phyloP scores from a whole-genome alignment of 2,797 vertebrate species.

The Xenops minutus region DNA sequence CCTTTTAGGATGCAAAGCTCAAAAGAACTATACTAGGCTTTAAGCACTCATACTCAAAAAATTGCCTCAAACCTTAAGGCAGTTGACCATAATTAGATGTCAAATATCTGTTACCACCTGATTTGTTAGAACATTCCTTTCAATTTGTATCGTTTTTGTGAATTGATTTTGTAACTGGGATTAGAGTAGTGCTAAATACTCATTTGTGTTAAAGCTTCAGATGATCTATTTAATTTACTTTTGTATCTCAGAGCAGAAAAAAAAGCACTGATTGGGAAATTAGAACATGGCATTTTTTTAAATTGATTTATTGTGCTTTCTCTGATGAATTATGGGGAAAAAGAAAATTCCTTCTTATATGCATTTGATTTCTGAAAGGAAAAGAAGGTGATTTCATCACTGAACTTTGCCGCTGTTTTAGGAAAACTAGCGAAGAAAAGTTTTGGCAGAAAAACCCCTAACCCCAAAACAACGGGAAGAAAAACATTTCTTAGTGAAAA shows the following conservation, averaged over 20 bases:
- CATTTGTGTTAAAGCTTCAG: not conserved
- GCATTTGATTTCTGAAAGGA: not conserved
- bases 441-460: accelerated
- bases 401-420: not conserved
- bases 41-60: not conserved
- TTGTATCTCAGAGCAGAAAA: not conserved
- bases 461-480: not conserved
- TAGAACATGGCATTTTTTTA: not conserved
- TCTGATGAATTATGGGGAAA: not conserved
- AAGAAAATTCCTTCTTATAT: not conserved
- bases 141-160: not conserved
- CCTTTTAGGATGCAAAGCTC: not conserved
- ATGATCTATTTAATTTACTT: not conserved
- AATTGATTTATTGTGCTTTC: not conserved
- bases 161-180: not conserved
- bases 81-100: not conserved
- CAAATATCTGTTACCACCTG: not conserved
- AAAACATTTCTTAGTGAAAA: not conserved
- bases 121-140: not conserved
- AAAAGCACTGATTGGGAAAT: not conserved
- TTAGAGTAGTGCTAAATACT: not conserved
- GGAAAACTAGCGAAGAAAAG: not conserved
- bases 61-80: not conserved
- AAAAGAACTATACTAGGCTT: not conserved
- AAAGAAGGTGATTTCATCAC: not conserved